Evolutionary conservation across 1,140 invertebrate genomes (phyloP), one percentile per base, ranked within the genome.

Genomic region (Sarcophaga peregrina): DNA sequence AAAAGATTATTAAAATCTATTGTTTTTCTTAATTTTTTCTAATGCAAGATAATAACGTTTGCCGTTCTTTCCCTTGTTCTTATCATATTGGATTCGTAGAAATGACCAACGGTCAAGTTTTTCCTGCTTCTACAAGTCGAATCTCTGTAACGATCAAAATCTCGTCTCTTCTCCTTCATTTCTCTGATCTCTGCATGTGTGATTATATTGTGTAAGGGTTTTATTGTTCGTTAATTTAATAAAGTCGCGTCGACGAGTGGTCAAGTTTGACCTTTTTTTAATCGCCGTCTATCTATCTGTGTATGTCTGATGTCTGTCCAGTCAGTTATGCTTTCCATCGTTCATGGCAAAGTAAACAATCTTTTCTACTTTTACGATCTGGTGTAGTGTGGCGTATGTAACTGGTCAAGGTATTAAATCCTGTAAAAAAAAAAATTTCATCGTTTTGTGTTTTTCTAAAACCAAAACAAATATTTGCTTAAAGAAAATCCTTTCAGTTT

Each of bases 51-150:
- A 78, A 78, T 78, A 47, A 48, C 58, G 6, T 15, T 48, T 72
- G 62, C 20, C 68, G 13, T 45, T 73, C 11, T 15, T 68, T 8
- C 68, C 13, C 17, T 47, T 78, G 13, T n/a, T 45, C 17, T 17
- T n/a, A 46, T 73, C 25, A 4, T 37, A 37, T 37, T 37, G 25
- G 1, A 37, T 37, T 45, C 8, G 74, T 76, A 37, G 47, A 50
- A 78, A 50, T 78, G 75, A 78, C 75, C 75, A 78, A 78, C 75
- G 75, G 75, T 78, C 75, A 78, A 78, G 75, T 78, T 78, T 78
- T 50, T 52, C 75, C 47, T 20, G 17, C 15, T 76, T 47, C 46
- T 76, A 37, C 25, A 37, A 37, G 25, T 37, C 25, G 25, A 37
- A 37, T 37, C 25, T 37, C 25, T 37, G 25, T 62, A 13, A 25